These are phyloP conservation scores for Rhabdomys pumilio DNA, from an alignment of 2,797 vertebrate genomes.

Conservation along the genomic window DNA sequence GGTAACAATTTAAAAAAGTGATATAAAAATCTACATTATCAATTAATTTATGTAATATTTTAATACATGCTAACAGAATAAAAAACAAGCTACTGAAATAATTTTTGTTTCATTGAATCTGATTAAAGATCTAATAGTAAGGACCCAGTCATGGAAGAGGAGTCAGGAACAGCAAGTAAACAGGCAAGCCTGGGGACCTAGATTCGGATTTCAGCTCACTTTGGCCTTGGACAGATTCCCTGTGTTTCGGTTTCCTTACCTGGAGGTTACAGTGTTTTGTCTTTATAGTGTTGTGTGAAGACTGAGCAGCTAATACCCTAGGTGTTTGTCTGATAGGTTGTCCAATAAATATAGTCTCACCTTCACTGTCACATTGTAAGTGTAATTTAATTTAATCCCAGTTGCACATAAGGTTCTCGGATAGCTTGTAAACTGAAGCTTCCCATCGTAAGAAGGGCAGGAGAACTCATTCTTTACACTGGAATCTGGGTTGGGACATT, in stretches of 20 bases:
- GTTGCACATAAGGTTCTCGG: slow-evolving; percentile 56
- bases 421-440: slow-evolving; percentile 57
- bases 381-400: slow-evolving; percentile 58
- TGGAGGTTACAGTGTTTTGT: slow-evolving; percentile 14
- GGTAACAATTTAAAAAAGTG: slow-evolving; percentile 7
- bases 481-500: slow-evolving; percentile 68
- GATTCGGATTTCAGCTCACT: slow-evolving; percentile 4
- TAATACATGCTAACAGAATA: neutral
- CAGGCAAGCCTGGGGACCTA: neutral
- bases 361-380: slow-evolving; percentile 21
- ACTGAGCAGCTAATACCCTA: slow-evolving; percentile 22
- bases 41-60: slow-evolving; percentile 14
- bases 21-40: neutral
- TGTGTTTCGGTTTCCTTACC: slow-evolving; percentile 26
- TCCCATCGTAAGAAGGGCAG: slow-evolving; percentile 52
- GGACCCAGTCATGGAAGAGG: neutral
- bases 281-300: neutral
- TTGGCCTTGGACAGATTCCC: neutral
- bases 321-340: neutral
- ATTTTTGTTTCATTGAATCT: slow-evolving; percentile 52
- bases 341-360: slow-evolving; percentile 23
- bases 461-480: slow-evolving; percentile 70
- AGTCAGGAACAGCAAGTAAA: neutral
- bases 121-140: slow-evolving; percentile 8
- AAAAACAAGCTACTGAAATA: slow-evolving; percentile 48